Conservation (phyloP, 1,140 invertebrate species). For the Pygmarrhopalites habei region DNA sequence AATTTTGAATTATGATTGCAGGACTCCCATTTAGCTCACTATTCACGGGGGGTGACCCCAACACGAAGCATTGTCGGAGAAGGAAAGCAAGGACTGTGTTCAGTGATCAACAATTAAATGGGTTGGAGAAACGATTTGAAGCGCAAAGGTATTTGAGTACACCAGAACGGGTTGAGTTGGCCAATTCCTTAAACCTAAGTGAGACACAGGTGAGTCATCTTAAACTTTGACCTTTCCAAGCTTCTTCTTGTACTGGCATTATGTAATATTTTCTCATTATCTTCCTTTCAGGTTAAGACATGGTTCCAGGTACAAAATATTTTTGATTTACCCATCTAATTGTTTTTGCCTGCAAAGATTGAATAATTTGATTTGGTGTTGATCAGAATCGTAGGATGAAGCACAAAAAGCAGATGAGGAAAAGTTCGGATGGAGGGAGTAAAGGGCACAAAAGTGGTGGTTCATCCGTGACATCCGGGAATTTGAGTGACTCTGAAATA, state of each 20-base stretch:
- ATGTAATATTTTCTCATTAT: no score
- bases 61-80: constrained; percentile 79
- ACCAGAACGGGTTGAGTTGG: constrained; percentile 90
- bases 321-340: no score
- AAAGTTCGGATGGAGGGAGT: constrained; percentile 51
- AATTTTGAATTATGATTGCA: no score
- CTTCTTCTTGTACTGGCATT: no score
- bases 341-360: no score
- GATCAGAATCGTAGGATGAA: constrained; percentile 95
- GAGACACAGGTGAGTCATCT: constrained; percentile 92
- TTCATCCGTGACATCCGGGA: constrained; percentile 19
- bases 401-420: constrained; percentile 88
- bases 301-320: no score
- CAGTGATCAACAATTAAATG: constrained; percentile 91
- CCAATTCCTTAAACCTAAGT: constrained; percentile 80
- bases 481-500: constrained; percentile 21
- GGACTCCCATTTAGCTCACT: constrained; percentile 63
- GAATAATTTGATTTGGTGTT: no score
- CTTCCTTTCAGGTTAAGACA: constrained; percentile 71
- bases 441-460: constrained; percentile 11
- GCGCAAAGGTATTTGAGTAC: constrained; percentile 93
- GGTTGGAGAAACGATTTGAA: constrained; percentile 91
- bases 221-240: not conserved
- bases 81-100: constrained; percentile 95
- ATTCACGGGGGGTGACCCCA: constrained; percentile 53